A percentile compares a stretch with the other conserved stretches of the same genome.
Conservation (phyloP, 2,797 vertebrate species). For the Sebastolobus alascanus region DNA sequence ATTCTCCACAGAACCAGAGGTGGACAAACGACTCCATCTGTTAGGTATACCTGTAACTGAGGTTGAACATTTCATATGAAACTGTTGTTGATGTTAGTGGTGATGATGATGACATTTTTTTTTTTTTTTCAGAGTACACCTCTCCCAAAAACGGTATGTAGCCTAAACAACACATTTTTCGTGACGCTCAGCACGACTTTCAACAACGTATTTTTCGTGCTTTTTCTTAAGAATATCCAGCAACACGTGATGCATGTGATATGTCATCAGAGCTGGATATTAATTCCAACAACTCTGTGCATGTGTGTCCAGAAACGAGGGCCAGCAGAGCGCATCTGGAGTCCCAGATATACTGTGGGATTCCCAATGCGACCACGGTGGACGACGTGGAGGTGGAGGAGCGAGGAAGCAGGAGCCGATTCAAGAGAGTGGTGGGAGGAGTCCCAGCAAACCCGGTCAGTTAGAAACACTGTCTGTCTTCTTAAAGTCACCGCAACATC, state of each 20-base stretch:
- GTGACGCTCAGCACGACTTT: too few relatives aligned
- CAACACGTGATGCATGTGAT: too few relatives aligned
- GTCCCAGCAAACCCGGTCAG: conserved; percentile 75
- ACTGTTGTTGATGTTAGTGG: neutral
- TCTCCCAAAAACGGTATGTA: conserved; percentile 65
- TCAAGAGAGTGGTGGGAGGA: conserved; percentile 79
- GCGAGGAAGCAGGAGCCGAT: conserved; percentile 18
- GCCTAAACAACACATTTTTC: neutral
- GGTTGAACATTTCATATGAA: neutral
- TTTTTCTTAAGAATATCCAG: too few relatives aligned
- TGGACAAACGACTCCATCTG: rapidly evolving
- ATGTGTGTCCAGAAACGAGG: conserved; percentile 53
- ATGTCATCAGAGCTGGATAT: neutral
- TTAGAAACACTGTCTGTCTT: neutral
- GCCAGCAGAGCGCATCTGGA: conserved; percentile 63
- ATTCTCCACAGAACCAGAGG: neutral
- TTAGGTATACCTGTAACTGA: conserved; percentile 8
- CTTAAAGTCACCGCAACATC: too few relatives aligned
- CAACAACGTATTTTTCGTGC: too few relatives aligned
- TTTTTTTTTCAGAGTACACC: conserved; percentile 39
- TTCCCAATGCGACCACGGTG: conserved; percentile 63
- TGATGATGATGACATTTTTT: neutral
- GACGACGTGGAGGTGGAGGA: conserved; percentile 8
- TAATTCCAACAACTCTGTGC: neutral
- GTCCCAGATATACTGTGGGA: conserved; percentile 85